Evolutionary conservation across 2,113 vertebrate genomes (phyloP).

Genomic region (Verasper variegatus): DNA sequence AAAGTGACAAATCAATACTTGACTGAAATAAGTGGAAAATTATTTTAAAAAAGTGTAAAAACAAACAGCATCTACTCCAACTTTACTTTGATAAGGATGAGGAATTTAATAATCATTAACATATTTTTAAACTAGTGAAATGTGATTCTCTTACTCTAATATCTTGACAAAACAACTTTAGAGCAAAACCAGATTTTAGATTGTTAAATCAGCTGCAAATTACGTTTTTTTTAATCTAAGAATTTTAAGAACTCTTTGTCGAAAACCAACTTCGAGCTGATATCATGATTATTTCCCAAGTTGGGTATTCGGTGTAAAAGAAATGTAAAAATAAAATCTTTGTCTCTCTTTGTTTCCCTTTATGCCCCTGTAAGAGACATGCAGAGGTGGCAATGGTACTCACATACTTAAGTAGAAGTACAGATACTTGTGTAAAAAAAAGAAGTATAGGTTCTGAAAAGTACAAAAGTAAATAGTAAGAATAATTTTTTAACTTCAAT

Average conservation of each 20-base stretch:
- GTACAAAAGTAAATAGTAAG: too few relatives aligned
- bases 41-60: background rate
- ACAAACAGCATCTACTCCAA: background rate
- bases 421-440: too few relatives aligned
- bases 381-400: too few relatives aligned
- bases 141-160: background rate
- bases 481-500: too few relatives aligned
- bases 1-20: too few relatives aligned
- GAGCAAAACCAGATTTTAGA: background rate
- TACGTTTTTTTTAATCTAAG: constrained; percentile 16
- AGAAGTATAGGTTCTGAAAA: too few relatives aligned
- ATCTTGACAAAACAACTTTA: constrained; percentile 16
- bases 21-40: background rate
- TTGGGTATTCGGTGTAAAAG: constrained; percentile 48
- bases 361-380: constrained; percentile 31
- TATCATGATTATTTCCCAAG: constrained; percentile 33
- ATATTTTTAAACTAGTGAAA: background rate
- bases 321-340: constrained; percentile 51
- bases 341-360: constrained; percentile 23
- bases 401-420: too few relatives aligned
- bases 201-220: constrained; percentile 1
- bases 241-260: constrained; percentile 10
- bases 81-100: background rate
- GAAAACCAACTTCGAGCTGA: constrained; percentile 52
- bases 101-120: background rate